phyloP scores from a whole-genome alignment of 1,140 invertebrate species.

The Panulirus ornatus region DNA sequence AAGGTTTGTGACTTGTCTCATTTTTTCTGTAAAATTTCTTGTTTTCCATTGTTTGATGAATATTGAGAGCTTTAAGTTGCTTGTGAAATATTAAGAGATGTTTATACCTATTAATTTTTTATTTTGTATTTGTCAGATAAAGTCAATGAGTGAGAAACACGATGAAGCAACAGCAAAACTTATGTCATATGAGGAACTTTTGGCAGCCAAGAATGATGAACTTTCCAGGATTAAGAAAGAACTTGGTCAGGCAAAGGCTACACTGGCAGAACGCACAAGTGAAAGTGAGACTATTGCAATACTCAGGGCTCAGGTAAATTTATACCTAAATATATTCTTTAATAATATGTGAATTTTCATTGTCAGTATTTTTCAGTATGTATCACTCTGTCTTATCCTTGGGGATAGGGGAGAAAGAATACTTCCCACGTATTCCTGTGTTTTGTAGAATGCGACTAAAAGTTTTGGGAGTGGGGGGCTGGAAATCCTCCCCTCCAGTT shows the following conservation, averaged over 20 bases:
- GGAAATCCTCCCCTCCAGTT: too few species aligned
- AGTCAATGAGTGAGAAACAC: slow-evolving; percentile 73
- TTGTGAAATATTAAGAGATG: not conserved
- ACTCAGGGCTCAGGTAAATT: slow-evolving; percentile 75
- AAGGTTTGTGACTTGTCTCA: slow-evolving; percentile 46
- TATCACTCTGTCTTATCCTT: too few species aligned
- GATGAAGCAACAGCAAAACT: slow-evolving; percentile 75
- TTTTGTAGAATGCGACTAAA: too few species aligned
- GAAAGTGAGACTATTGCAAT: slow-evolving; percentile 75
- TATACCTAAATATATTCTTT: too few species aligned
- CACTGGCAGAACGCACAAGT: slow-evolving; percentile 68
- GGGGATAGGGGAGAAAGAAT: too few species aligned
- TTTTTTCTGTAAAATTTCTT: not conserved
- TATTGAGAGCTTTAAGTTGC: not conserved
- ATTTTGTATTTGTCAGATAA: slow-evolving; percentile 52
- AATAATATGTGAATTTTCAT: too few species aligned
- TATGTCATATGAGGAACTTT: slow-evolving; percentile 74
- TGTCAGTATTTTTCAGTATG: too few species aligned
- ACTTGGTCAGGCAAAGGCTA: slow-evolving; percentile 70
- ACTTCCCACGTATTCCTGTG: too few species aligned
- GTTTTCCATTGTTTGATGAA: not conserved
- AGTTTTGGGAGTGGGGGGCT: too few species aligned
- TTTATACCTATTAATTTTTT: too few species aligned
- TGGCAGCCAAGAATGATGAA: slow-evolving; percentile 75
- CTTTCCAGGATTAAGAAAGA: slow-evolving; percentile 70